Evolutionary conservation across 2,797 vertebrate genomes (phyloP).

Genomic region (Numenius phaeopus): DNA sequence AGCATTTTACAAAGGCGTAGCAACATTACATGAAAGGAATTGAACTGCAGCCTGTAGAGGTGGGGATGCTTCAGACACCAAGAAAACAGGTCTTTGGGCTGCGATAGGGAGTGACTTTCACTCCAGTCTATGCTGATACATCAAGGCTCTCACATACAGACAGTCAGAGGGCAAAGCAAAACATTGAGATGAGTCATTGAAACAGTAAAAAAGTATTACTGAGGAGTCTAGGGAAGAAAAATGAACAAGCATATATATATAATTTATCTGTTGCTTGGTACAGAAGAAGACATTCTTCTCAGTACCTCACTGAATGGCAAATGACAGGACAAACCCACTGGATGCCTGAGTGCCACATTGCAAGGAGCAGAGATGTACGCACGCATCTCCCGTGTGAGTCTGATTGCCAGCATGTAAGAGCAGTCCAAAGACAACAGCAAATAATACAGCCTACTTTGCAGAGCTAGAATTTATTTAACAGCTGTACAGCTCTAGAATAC

Average conservation of each 20-base stretch:
- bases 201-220: not conserved
- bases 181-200: accelerated
- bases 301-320: not conserved
- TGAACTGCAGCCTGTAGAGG: not conserved
- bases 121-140: not conserved
- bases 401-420: not conserved
- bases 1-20: not conserved
- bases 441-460: not conserved
- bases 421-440: not conserved
- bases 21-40: not conserved
- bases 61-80: not conserved
- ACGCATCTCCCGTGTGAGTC: accelerated
- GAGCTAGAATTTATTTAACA: not conserved
- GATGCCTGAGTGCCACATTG: accelerated
- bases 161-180: not conserved
- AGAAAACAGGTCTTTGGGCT: not conserved
- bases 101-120: not conserved
- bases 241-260: accelerated
- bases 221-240: not conserved
- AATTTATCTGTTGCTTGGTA: not conserved
- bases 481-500: not conserved
- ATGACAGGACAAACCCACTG: not conserved
- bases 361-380: not conserved
- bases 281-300: not conserved
- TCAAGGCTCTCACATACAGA: not conserved